Evolutionary conservation across 2,797 vertebrate genomes (phyloP).

Genomic region (Chrysocyon brachyurus): DNA sequence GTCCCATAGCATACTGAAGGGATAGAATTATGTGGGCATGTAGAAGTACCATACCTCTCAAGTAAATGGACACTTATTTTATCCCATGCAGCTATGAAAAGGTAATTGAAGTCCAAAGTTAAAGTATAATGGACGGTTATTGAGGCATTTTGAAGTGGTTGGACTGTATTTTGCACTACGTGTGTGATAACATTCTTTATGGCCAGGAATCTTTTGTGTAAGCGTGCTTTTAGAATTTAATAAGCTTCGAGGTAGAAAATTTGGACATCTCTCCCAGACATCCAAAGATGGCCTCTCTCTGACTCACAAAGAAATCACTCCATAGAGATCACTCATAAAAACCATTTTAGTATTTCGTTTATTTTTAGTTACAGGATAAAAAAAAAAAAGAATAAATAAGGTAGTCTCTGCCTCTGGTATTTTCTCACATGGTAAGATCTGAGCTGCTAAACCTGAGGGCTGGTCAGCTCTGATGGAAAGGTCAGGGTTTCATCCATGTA

Average conservation of each 20-base stretch:
- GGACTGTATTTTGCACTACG: constrained; percentile 2
- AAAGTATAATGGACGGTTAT: constrained; percentile 65
- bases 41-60: constrained; percentile 73
- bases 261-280: constrained; percentile 29
- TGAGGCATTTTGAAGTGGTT: constrained; percentile 50
- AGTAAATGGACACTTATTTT: constrained; percentile 81
- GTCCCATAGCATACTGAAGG: constrained; percentile 70
- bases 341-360: background rate
- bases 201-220: constrained; percentile 45
- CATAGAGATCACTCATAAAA: background rate
- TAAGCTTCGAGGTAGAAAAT: background rate
- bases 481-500: background rate
- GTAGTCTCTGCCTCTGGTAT: background rate
- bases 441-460: background rate
- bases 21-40: constrained; percentile 68
- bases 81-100: constrained; percentile 70
- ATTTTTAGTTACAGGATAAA: constrained; percentile 27
- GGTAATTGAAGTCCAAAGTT: constrained; percentile 65
- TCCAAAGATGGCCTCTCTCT: background rate
- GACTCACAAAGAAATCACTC: background rate
- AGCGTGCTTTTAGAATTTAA: constrained; percentile 66
- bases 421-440: background rate
- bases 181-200: constrained; percentile 53
- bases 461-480: background rate
- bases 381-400: background rate